A percentile compares a stretch with the other conserved stretches of the same genome.
phyloP scores from a whole-genome alignment of 2,888 invertebrate genomes.

The Drosophila longiperda region DNA sequence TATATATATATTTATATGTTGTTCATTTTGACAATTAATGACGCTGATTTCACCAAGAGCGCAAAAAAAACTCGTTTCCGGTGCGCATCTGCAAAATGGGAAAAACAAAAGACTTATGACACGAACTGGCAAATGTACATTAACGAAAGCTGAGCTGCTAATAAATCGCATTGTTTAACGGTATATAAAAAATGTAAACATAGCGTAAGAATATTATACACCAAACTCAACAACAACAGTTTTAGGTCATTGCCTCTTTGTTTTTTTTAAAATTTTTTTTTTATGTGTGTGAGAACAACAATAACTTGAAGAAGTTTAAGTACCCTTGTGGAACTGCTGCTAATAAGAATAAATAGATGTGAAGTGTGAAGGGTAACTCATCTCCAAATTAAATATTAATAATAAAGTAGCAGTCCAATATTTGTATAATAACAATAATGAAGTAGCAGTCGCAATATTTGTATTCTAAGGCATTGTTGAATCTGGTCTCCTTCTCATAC shows the following conservation, averaged over 20 bases:
- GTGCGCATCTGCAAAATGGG: conserved; percentile 42
- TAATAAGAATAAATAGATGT: not conserved
- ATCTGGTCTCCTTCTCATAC: conserved; percentile 17
- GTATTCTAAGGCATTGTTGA: conserved; percentile 27
- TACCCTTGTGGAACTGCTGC: conserved; percentile 18
- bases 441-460: conserved; percentile 9
- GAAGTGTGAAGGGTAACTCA: conserved; percentile 3
- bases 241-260: conserved; percentile 63
- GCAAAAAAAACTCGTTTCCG: conserved; percentile 47
- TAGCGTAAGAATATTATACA: conserved; percentile 43
- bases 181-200: conserved; percentile 27
- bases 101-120: conserved; percentile 60
- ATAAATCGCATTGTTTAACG: conserved; percentile 40
- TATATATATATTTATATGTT: conserved; percentile 3
- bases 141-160: conserved; percentile 35
- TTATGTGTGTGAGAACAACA: conserved; percentile 4
- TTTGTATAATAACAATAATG: conserved; percentile 4
- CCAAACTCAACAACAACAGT: conserved; percentile 35
- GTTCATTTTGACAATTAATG: conserved; percentile 69
- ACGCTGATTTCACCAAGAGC: conserved; percentile 71
- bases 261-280: conserved; percentile 7
- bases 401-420: conserved; percentile 13
- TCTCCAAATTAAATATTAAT: not conserved
- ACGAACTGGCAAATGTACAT: conserved; percentile 38
- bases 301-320: conserved; percentile 13